Percentiles rank a stretch among this genome's conserved stretches.
phyloP scores from a whole-genome alignment of 2,888 invertebrate genomes.

The Rhingia campestris region DNA sequence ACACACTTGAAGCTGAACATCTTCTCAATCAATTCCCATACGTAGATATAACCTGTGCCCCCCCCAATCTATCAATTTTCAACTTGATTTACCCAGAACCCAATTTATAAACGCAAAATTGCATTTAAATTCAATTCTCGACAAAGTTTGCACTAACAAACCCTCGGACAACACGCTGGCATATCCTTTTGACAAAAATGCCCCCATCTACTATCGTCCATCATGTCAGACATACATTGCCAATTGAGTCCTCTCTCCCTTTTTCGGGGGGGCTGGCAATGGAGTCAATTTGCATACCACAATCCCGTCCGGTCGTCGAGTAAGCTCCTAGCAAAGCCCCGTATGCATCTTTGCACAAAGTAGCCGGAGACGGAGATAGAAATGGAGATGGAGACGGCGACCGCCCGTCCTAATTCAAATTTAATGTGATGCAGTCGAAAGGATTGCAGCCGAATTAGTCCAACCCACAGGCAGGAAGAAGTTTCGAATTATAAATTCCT shows the following conservation, averaged over 20 bases:
- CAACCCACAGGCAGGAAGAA: not conserved
- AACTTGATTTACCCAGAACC: not conserved
- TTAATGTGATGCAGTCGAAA: conserved; percentile 59
- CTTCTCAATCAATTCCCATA: too few species aligned
- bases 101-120: not conserved
- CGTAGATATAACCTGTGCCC: too few species aligned
- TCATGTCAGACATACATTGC: not conserved
- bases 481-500: conserved; percentile 46
- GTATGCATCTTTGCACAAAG: not conserved
- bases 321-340: conserved; percentile 7
- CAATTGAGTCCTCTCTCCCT: not conserved
- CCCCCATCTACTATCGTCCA: not conserved
- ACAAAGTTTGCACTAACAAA: not conserved
- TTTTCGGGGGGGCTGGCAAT: too few species aligned
- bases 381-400: not conserved
- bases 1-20: too few species aligned
- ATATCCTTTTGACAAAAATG: conserved; percentile 1
- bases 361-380: not conserved
- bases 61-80: not conserved
- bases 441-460: conserved; percentile 42
- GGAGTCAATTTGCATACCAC: conserved; percentile 18
- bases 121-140: not conserved
- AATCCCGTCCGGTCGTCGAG: conserved; percentile 11
- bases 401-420: conserved; percentile 48
- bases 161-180: not conserved